phyloP scores from a whole-genome alignment of 2,888 invertebrate genomes.

The Tetrapedia diversipes region DNA sequence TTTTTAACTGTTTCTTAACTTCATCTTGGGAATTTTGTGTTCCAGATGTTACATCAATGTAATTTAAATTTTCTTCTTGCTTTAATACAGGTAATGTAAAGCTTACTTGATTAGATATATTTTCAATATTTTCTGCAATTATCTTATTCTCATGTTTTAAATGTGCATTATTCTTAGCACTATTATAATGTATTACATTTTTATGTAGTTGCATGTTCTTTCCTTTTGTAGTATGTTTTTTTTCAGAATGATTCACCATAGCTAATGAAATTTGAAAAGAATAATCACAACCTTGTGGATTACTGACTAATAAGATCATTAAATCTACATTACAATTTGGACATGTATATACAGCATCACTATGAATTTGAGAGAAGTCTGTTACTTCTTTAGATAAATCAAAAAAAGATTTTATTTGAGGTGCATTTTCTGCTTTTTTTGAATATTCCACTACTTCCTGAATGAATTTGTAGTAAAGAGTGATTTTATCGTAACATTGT shows the following conservation, averaged over 20 bases:
- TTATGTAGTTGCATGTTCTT: constrained; percentile 29
- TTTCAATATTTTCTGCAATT: constrained; percentile 15
- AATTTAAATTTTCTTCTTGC: constrained; percentile 16
- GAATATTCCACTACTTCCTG: constrained; percentile 55
- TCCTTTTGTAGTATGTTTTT: constrained; percentile 20
- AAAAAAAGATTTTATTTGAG: constrained; percentile 27
- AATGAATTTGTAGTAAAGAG: constrained; percentile 54
- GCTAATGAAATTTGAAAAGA: constrained; percentile 62
- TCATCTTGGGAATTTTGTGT: constrained; percentile 15
- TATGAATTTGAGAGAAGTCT: constrained; percentile 48
- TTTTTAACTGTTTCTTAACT: constrained; percentile 15
- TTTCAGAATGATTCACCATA: constrained; percentile 44
- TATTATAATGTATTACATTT: constrained; percentile 16
- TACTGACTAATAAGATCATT: constrained; percentile 63
- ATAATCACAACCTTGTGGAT: constrained; percentile 55
- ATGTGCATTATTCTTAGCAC: constrained; percentile 16
- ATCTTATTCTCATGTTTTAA: constrained; percentile 9
- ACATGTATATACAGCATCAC: constrained; percentile 61
- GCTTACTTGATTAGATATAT: constrained; percentile 17
- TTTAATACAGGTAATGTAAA: constrained; percentile 9
- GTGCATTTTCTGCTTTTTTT: constrained; percentile 25
- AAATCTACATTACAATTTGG: constrained; percentile 69
- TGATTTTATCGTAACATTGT: constrained; percentile 60
- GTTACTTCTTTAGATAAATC: constrained; percentile 42
- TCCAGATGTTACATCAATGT: background rate